A percentile compares a stretch with the other conserved stretches of the same genome.
phyloP scores from a whole-genome alignment of 1,140 invertebrate species.

The Planococcus citri region DNA sequence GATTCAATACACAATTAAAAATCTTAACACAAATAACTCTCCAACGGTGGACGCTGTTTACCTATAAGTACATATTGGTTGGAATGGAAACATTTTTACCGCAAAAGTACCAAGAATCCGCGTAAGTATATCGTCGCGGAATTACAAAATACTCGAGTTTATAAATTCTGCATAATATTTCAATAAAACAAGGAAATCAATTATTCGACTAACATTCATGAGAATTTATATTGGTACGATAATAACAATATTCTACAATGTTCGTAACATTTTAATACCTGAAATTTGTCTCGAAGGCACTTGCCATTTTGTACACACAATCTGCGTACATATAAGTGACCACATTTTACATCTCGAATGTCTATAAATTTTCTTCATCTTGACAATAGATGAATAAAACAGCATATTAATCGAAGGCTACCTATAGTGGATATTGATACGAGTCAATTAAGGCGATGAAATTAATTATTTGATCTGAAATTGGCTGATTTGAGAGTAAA shows the following conservation, averaged over 20 bases:
- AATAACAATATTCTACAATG: conserved; percentile 4
- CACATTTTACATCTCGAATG: neutral
- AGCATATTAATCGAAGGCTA: neutral
- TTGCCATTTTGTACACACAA: neutral
- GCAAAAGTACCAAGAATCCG: conserved; percentile 1
- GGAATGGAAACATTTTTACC: neutral
- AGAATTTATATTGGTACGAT: neutral
- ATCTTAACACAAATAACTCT: neutral
- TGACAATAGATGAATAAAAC: neutral
- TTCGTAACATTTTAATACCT: neutral
- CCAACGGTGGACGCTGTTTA: too few relatives aligned
- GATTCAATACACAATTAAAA: neutral
- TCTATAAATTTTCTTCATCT: neutral
- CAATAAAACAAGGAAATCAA: conserved; percentile 7
- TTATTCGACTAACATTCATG: neutral
- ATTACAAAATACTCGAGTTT: neutral
- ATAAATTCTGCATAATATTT: conserved; percentile 1
- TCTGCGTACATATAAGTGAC: neutral
- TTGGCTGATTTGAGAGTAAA: neutral
- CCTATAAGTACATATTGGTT: too few relatives aligned
- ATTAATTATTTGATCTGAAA: neutral
- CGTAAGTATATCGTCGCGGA: too few relatives aligned
- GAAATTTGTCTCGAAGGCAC: conserved; percentile 6
- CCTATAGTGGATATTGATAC: too few relatives aligned
- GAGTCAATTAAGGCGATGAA: neutral